These are phyloP conservation scores for Coptotermes formosanus DNA, from an alignment of 1,140 invertebrate species.

Conservation along the genomic window DNA sequence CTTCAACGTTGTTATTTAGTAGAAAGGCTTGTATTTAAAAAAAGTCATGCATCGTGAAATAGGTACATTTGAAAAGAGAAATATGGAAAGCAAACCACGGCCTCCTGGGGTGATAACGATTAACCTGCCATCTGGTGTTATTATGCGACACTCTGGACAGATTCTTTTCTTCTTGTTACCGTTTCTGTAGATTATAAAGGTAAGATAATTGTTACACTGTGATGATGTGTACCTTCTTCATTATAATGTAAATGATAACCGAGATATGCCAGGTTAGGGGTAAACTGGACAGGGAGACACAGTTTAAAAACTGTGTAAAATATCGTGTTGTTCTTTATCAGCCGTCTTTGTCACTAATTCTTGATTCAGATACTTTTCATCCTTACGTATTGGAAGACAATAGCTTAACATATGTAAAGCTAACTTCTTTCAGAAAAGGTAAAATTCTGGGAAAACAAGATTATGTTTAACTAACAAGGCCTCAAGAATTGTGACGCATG, in stretches of 20 bases:
- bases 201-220: conserved; percentile 10
- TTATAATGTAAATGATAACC: not conserved
- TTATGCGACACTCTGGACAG: conserved; percentile 8
- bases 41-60: not conserved
- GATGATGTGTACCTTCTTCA: not conserved
- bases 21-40: not conserved
- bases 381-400: no score
- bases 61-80: not conserved
- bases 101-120: conserved; percentile 1
- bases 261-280: not conserved
- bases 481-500: no score
- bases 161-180: not conserved
- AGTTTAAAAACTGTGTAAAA: not conserved
- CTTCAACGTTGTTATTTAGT: conserved; percentile 1
- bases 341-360: not conserved
- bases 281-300: not conserved
- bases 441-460: no score
- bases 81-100: not conserved
- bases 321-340: not conserved
- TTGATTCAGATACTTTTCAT: no score
- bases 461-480: no score
- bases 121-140: conserved; percentile 17
- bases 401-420: no score
- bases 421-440: no score
- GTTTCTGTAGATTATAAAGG: not conserved